Conservation (phyloP, 2,113 vertebrate species). For the Pterocles gutturalis region DNA sequence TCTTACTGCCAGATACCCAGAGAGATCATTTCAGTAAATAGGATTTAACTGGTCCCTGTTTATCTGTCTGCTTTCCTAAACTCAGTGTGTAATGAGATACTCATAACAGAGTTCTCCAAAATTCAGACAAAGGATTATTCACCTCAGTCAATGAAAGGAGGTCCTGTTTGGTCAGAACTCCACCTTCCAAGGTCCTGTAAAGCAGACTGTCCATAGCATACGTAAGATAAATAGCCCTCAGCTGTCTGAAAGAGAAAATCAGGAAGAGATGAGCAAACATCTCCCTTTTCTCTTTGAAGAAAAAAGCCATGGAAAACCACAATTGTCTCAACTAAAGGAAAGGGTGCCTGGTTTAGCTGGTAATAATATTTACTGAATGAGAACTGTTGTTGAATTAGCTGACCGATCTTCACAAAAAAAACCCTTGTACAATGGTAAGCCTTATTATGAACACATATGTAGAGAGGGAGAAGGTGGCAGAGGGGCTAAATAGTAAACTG, state of each 20-base stretch:
- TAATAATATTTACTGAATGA: neutral
- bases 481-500: neutral
- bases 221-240: neutral
- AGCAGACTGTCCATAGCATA: neutral
- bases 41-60: neutral
- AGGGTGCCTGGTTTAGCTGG: neutral
- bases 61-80: neutral
- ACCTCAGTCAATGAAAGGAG: neutral
- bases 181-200: neutral
- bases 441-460: neutral
- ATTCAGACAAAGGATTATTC: neutral
- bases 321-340: neutral
- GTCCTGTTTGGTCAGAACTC: neutral
- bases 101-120: neutral
- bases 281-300: neutral
- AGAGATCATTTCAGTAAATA: neutral
- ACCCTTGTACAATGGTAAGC: rapidly evolving
- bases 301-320: neutral
- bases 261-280: neutral
- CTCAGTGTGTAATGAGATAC: neutral
- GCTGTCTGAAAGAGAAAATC: neutral
- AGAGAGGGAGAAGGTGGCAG: neutral
- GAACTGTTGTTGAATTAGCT: neutral
- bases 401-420: neutral
- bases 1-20: neutral